phyloP scores from a whole-genome alignment of 2,888 invertebrate genomes.

The Pachymerium ferrugineum region DNA sequence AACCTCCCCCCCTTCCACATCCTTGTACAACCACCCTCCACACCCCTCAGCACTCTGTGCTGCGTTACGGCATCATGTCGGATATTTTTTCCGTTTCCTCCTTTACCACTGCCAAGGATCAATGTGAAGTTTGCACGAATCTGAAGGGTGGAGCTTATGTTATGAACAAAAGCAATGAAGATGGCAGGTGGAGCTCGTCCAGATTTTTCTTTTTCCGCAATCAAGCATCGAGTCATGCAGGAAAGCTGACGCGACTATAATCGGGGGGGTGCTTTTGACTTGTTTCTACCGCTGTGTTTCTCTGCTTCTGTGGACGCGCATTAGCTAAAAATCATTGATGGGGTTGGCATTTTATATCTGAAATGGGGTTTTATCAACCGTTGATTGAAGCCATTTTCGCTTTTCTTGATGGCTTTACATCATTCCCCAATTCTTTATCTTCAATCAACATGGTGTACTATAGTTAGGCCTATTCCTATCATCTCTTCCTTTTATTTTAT shows the following conservation, averaged over 20 bases:
- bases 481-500: neutral
- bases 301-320: neutral
- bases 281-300: neutral
- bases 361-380: too few species aligned
- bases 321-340: neutral
- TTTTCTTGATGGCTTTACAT: neutral
- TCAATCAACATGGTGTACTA: neutral
- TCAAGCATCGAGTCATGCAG: slow-evolving; percentile 3
- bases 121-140: neutral
- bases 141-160: neutral
- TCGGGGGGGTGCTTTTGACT: slow-evolving; percentile 2
- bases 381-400: slow-evolving; percentile 3
- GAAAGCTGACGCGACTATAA: slow-evolving; percentile 4
- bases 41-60: neutral
- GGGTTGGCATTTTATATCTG: neutral
- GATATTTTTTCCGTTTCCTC: neutral
- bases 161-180: neutral
- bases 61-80: slow-evolving; percentile 3
- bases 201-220: neutral
- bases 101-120: neutral
- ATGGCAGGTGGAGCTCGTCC: neutral
- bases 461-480: neutral
- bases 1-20: neutral
- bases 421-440: neutral
- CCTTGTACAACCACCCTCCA: neutral